Evolutionary conservation across 2,113 vertebrate genomes (phyloP), one percentile per base, ranked within the genome.

Genomic region (Pangasianodon hypophthalmus): DNA sequence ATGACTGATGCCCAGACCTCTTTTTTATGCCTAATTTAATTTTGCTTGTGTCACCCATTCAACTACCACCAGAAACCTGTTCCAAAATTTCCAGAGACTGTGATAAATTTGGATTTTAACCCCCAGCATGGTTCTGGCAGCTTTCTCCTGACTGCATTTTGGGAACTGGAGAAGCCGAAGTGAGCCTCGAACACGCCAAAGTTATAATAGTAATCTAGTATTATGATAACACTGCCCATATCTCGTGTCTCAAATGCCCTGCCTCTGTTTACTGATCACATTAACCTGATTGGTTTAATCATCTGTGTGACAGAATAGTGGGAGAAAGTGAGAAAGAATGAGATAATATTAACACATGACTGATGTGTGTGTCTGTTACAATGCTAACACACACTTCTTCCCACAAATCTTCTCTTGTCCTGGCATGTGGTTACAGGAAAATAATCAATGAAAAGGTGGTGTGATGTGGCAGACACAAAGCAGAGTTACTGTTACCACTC

Each of bases 21-120:
- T 29, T 84, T 84, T 62, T 84, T 62, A 60, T 62, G 56, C 32
- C 56, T 62, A 62, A 84, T 84, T 84, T 62, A 60, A 60, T 84
- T 84, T 44, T 29, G 37, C 60, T 41, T 62, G 3, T 21, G 13
- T 26, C 82, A 26, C 56, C 18, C 82, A 58, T 83, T 83, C 16
- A 58, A 58, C 54, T 58, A 83, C 54, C 18, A 62, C 58, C 37
- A 62, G 41, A 84, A 62, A 44, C 37, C 82, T 84, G 82, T 84
- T 84, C 82, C 82, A 84, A 46, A 60, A 84, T 84, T 83, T 84
- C 82, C 82, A 29, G 21, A 84, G 56, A 62, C 82, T 84, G 82
- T 60, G 82, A 84, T 84, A 84, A 84, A 84, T 84, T 84, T 62
- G 82, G 82, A 84, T 62, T 84, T 84, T 60, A 84, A 84, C 82